Evolutionary conservation across 2,113 vertebrate genomes (phyloP).

Genomic region (Lycocorax pyrrhopterus): DNA sequence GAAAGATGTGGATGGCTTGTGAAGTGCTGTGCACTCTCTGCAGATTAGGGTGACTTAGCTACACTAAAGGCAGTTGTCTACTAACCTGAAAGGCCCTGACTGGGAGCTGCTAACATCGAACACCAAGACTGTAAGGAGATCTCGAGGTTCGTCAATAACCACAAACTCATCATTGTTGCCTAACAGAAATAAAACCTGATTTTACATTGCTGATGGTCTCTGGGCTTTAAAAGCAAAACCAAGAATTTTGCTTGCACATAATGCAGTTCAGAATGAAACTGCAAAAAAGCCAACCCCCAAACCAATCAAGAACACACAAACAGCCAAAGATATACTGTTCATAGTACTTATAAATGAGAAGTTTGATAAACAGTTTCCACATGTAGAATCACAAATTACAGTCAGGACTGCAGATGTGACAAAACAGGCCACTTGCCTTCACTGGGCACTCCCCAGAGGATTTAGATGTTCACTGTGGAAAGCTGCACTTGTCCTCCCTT

Average conservation of each 20-base stretch:
- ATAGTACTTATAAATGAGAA: not conserved
- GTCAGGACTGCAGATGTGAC: not conserved
- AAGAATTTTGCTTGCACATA: not conserved
- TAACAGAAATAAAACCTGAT: not conserved
- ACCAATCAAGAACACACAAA: not conserved
- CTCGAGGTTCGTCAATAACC: not conserved
- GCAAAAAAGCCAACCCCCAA: not conserved
- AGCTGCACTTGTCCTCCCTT: not conserved
- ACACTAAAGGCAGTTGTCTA: not conserved
- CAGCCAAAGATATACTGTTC: not conserved
- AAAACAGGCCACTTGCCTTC: not conserved
- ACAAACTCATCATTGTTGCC: not conserved
- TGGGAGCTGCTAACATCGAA: rapidly evolving
- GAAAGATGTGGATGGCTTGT: not conserved
- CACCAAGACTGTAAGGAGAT: not conserved
- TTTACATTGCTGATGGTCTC: not conserved
- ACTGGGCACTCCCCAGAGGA: not conserved
- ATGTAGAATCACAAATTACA: not conserved
- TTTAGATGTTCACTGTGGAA: not conserved
- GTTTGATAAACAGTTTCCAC: not conserved
- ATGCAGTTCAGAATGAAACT: not conserved
- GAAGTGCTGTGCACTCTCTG: not conserved
- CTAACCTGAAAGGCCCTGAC: not conserved
- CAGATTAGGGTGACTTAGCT: not conserved
- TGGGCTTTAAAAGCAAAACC: not conserved